Conservation (phyloP, 37 sponge, comb jelly and placozoan species). For the Ianthella basta region DNA sequence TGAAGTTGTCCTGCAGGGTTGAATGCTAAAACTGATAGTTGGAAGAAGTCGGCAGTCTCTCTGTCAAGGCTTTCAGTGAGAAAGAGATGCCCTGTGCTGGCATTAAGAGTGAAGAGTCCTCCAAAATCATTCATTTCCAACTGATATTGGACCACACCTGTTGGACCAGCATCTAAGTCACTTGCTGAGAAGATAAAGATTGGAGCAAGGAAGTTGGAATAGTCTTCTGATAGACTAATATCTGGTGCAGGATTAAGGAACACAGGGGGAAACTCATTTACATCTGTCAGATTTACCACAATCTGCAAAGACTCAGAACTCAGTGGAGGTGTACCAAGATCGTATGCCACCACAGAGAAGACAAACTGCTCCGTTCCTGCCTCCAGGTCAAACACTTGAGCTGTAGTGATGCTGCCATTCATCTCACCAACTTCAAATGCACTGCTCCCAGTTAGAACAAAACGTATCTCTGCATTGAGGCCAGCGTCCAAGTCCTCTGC, state of each 20-base stretch:
- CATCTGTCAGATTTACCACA: constrained; percentile 50
- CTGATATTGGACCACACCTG: constrained; percentile 10
- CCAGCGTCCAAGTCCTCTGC: constrained; percentile 59
- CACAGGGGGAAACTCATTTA: constrained; percentile 63
- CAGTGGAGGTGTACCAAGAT: constrained; percentile 22
- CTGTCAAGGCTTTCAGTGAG: constrained; percentile 41
- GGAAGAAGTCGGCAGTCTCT: constrained; percentile 27
- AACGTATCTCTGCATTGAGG: constrained; percentile 6
- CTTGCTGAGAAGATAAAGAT: not conserved
- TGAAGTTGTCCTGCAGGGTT: not conserved
- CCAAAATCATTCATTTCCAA: not conserved
- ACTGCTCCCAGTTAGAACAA: not conserved
- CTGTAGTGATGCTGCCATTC: constrained; percentile 34
- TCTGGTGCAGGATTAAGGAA: constrained; percentile 8
- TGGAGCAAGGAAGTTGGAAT: not conserved
- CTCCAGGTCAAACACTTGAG: constrained; percentile 58
- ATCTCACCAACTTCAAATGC: constrained; percentile 18
- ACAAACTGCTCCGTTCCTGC: not conserved
- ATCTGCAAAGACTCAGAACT: constrained; percentile 37
- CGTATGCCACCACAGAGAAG: constrained; percentile 54
- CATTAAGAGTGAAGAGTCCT: constrained; percentile 35
- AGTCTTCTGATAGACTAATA: not conserved
- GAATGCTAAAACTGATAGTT: constrained; percentile 35
- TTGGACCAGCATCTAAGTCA: constrained; percentile 11
- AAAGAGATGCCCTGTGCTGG: constrained; percentile 33